Percentiles rank a stretch among this genome's conserved stretches.
These are phyloP conservation scores for Bombus waltoni DNA, from an alignment of 1,140 invertebrate species.

Conservation along the genomic window DNA sequence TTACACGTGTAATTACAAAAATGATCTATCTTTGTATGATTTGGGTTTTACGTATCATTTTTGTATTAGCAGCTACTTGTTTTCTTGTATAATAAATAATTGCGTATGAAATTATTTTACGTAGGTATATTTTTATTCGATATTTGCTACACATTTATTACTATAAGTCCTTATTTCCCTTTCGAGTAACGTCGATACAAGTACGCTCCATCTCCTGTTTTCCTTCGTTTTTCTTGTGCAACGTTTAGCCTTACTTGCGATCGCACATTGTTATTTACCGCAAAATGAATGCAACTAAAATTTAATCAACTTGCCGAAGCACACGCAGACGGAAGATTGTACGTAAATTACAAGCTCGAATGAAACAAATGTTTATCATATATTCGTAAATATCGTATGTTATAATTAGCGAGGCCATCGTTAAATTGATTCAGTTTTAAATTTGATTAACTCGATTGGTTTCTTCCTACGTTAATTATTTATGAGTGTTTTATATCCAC, in stretches of 20 bases:
- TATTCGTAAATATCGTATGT: conserved; percentile 3
- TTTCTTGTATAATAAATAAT: no score
- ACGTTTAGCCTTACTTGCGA: background rate
- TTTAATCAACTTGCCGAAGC: background rate
- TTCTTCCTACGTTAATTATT: background rate
- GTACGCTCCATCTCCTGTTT: background rate
- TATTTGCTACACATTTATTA: no score
- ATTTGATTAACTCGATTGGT: conserved; percentile 23
- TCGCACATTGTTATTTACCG: background rate
- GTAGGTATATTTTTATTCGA: no score
- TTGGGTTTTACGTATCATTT: no score
- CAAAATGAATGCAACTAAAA: background rate
- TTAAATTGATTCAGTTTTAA: conserved; percentile 21
- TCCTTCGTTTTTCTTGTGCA: background rate
- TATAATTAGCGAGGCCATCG: background rate
- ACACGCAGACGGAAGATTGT: background rate
- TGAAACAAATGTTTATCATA: conserved; percentile 4
- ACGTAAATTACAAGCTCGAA: background rate
- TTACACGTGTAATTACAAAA: no score
- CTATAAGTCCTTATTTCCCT: background rate
- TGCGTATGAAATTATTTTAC: no score
- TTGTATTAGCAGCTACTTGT: no score
- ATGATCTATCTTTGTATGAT: no score
- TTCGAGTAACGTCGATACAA: background rate
- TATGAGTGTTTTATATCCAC: background rate